Percentiles rank a stretch among this genome's conserved stretches.
These are phyloP conservation scores for Nipponia nippon DNA, from an alignment of 2,113 vertebrate genomes.

Conservation along the genomic window DNA sequence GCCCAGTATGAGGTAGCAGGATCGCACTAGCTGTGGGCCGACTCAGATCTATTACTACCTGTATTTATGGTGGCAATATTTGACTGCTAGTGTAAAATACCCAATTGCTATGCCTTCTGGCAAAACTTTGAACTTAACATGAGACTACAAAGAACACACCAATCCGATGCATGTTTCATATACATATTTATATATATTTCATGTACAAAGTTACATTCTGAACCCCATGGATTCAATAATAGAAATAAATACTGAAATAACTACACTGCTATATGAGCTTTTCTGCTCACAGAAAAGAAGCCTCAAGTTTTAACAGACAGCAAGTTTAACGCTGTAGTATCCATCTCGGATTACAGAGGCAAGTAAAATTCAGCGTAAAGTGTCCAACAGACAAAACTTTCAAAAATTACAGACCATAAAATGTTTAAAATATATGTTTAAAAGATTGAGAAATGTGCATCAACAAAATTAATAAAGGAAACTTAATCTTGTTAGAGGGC, in stretches of 20 bases:
- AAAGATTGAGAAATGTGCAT: conserved; percentile 74
- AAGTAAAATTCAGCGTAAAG: conserved; percentile 78
- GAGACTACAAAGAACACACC: conserved; percentile 69
- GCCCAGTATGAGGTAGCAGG: background rate
- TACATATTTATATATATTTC: conserved; percentile 90
- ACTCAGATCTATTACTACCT: no score
- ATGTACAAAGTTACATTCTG: conserved; percentile 99
- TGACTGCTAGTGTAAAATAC: background rate
- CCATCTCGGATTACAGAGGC: conserved; percentile 76
- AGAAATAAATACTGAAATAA: conserved; percentile 99
- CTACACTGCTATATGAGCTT: conserved; percentile 82
- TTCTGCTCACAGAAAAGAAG: conserved; percentile 77
- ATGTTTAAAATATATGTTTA: conserved; percentile 79
- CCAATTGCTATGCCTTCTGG: background rate
- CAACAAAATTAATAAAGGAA: conserved; percentile 74
- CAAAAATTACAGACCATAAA: conserved; percentile 79
- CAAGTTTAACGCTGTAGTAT: conserved; percentile 73
- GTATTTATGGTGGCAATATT: background rate
- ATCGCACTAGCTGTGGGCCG: accelerated
- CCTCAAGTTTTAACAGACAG: conserved; percentile 77
- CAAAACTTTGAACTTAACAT: background rate
- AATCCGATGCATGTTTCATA: conserved; percentile 79
- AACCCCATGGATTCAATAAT: conserved; percentile 92
- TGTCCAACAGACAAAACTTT: conserved; percentile 75
- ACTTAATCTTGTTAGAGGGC: conserved; percentile 70